Base-by-base conservation (phyloP, 2,797 vertebrate species). In the Mormyrus proboscirostris region DNA sequence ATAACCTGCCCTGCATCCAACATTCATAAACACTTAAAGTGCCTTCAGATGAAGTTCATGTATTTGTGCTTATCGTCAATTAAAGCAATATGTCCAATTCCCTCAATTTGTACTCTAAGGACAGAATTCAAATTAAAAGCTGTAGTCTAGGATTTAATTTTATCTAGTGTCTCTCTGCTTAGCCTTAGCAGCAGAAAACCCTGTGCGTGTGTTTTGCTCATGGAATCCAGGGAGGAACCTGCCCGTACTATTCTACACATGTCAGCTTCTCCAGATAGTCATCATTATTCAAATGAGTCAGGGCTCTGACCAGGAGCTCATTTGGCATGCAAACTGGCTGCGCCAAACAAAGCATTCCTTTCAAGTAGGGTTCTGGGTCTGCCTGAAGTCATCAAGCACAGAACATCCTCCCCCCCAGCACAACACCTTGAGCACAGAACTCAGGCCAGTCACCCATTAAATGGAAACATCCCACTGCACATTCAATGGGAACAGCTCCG, bases 201-300 rank as follows among this genome's bases (percentile, higher is more conserved):
- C 62, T 8, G 47, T 9, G 14, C 14, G 29, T 51, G 53, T 16
- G 25, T 19, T 47, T 83, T 29, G 25, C n/a, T 22, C 16, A 12
- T 51, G 53, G 88, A 33, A 59, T 62, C 14, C 50, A 29, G 9
- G 49, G 65, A n/a, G 16, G 2, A 57, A 87, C 41, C 94, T 92
- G 93, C 92, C 91, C 91, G 92, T 76, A 91, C 90, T 90, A 90
- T 93, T 94, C 92, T 92, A 92, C 91, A 95, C 95, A 95, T 95
- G 95, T 96, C 95, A 96, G 89, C 89, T 90, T 38, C 85, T 85
- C 87, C 92, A 94, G 96, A 96, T 96, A 95, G 91, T 91, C 93
- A 96, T 97, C 95, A 94, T 93, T 96, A 96, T 89, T 92, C 96
- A 97, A 97, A 97, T 96, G 92, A 96, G 94, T 91, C 93, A 92